These are phyloP conservation scores for Triplophysa tibetana DNA, from an alignment of 2,113 vertebrate species.

Conservation along the genomic window DNA sequence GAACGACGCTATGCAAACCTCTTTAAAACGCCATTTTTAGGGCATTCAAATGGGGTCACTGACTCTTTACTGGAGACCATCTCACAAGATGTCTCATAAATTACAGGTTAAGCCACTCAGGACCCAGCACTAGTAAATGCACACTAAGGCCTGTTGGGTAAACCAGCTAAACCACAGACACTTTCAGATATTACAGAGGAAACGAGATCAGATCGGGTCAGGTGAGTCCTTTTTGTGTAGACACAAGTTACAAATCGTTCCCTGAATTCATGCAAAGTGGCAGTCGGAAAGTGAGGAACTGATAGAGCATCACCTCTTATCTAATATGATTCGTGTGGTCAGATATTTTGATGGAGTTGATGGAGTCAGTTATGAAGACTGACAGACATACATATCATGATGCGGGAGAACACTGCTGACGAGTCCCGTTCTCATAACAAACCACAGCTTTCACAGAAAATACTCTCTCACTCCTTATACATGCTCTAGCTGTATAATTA, in stretches of 20 bases:
- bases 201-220: constrained; percentile 22
- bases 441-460: constrained; percentile 51
- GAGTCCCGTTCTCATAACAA: constrained; percentile 53
- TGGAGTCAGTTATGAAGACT: constrained; percentile 23
- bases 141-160: background rate
- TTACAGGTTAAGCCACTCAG: constrained; percentile 1
- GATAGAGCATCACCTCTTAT: constrained; percentile 24
- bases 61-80: background rate
- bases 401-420: constrained; percentile 38
- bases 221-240: background rate
- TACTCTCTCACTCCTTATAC: constrained; percentile 8
- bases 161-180: constrained; percentile 32
- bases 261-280: constrained; percentile 27
- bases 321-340: constrained; percentile 43
- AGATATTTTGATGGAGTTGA: constrained; percentile 37
- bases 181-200: constrained; percentile 25
- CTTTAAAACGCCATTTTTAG: too few relatives aligned
- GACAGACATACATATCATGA: constrained; percentile 32
- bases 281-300: constrained; percentile 26
- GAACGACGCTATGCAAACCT: too few relatives aligned
- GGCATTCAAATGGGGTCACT: background rate
- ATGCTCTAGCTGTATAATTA: constrained; percentile 6
- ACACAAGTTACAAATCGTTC: constrained; percentile 3
- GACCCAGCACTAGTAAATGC: constrained; percentile 13
- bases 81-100: background rate